Evolutionary conservation across 92 coral and sea anemone genomes (phyloP).

Genomic region (Paramuricea clavata): DNA sequence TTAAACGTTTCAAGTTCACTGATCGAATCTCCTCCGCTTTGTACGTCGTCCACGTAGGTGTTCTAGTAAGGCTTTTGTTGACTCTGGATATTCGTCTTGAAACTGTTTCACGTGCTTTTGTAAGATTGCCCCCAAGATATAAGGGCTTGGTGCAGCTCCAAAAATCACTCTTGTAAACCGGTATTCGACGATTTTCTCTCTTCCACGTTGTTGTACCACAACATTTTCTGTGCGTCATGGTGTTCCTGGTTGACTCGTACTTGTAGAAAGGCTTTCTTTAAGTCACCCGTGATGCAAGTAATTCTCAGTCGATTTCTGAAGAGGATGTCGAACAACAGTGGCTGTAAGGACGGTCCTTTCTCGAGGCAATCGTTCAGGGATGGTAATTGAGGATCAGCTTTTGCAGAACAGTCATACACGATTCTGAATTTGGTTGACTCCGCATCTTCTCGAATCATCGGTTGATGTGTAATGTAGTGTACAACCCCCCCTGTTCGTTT

Average conservation of each 20-base stretch:
- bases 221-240: not conserved
- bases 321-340: conserved; percentile 64
- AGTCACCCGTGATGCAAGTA: conserved; percentile 57
- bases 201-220: not conserved
- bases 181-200: not conserved
- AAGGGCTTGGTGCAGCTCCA: conserved; percentile 3
- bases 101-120: not conserved
- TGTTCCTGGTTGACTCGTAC: not conserved
- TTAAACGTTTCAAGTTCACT: conserved; percentile 45
- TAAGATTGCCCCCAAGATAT: not conserved
- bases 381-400: conserved; percentile 37
- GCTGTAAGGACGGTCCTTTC: conserved; percentile 69
- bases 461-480: conserved; percentile 65
- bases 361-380: conserved; percentile 71
- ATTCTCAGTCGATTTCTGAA: conserved; percentile 53
- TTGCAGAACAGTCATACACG: conserved; percentile 72
- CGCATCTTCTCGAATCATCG: conserved; percentile 63
- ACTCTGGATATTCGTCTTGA: conserved; percentile 2
- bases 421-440: conserved; percentile 68
- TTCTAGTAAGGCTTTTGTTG: conserved; percentile 5
- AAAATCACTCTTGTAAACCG: conserved; percentile 2
- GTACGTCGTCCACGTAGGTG: conserved; percentile 30
- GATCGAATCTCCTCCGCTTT: conserved; percentile 7
- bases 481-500: conserved; percentile 30
- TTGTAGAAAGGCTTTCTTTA: conserved; percentile 41